Percentiles rank a stretch among this genome's conserved stretches.
These are phyloP conservation scores for Somateria mollissima DNA, from an alignment of 2,797 vertebrate species.

Conservation along the genomic window DNA sequence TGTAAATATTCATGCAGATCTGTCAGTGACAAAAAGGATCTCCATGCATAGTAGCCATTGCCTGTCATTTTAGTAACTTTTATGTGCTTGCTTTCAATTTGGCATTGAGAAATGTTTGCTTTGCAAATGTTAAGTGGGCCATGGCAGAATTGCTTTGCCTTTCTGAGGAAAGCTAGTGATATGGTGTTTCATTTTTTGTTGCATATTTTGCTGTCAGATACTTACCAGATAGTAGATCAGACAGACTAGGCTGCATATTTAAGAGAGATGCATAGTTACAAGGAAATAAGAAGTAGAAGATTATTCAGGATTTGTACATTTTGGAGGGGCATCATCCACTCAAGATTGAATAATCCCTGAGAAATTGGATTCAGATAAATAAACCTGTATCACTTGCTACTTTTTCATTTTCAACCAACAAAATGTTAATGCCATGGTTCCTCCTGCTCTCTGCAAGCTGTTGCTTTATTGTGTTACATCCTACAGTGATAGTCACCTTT, in stretches of 20 bases:
- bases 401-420: not conserved
- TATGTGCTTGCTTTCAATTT: not conserved
- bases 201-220: not conserved
- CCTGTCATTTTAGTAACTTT: not conserved
- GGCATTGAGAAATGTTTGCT: not conserved
- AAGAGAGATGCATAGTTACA: not conserved
- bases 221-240: not conserved
- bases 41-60: not conserved
- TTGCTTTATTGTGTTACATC: not conserved
- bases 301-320: not conserved
- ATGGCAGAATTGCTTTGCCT: not conserved
- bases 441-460: not conserved
- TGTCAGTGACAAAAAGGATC: not conserved
- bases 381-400: not conserved
- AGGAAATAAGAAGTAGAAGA: not conserved
- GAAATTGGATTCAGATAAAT: not conserved
- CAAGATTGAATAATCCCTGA: not conserved
- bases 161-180: not conserved
- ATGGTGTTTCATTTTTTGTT: not conserved
- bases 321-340: not conserved
- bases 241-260: not conserved
- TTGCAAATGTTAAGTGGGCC: not conserved
- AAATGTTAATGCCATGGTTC: not conserved
- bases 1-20: not conserved
- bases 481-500: not conserved